Conservation (phyloP, 2,113 vertebrate genomes). For the Mobula hypostoma region DNA sequence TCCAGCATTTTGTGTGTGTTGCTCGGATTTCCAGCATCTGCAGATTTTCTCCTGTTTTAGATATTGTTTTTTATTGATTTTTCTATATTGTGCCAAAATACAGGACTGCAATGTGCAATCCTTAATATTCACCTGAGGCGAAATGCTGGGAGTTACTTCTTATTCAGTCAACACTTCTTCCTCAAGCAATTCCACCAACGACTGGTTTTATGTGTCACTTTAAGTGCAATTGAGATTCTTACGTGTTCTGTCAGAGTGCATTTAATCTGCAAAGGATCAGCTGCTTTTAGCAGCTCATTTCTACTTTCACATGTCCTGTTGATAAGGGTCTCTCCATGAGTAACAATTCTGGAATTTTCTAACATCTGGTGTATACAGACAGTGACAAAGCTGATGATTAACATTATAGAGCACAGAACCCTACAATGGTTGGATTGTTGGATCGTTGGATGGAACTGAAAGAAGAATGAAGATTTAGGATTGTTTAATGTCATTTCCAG, state of each 20-base stretch:
- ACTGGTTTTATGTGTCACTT: no score
- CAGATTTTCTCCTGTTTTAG: no score
- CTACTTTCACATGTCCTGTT: background rate
- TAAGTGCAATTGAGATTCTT: background rate
- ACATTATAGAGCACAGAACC: background rate
- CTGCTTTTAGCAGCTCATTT: background rate
- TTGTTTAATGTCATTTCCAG: no score
- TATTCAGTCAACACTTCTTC: no score
- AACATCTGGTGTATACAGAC: background rate
- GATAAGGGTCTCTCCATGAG: background rate
- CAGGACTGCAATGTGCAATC: no score
- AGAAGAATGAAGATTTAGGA: background rate
- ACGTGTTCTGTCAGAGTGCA: background rate
- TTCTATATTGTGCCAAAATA: no score
- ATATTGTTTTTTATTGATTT: no score
- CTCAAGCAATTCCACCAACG: no score
- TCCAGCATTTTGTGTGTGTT: no score
- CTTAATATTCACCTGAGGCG: no score
- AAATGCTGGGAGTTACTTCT: no score
- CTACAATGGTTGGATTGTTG: background rate
- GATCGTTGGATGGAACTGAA: background rate
- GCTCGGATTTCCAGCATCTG: no score
- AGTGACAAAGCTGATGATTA: background rate
- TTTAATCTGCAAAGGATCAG: background rate
- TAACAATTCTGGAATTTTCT: background rate